These are phyloP conservation scores for Lineus longissimus DNA, from an alignment of 1,140 invertebrate genomes.

Conservation along the genomic window DNA sequence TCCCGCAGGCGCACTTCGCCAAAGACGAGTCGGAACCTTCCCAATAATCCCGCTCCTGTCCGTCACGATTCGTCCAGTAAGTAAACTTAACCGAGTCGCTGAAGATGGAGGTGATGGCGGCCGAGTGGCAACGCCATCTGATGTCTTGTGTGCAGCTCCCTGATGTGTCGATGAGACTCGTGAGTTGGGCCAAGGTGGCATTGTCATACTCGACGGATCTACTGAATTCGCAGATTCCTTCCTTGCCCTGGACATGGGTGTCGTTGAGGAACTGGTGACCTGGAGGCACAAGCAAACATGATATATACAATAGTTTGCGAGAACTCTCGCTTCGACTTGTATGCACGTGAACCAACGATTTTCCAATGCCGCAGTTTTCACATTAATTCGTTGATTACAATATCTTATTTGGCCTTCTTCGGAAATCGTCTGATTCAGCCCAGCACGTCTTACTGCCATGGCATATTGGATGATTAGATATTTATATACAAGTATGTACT, in stretches of 20 bases:
- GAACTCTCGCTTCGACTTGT: too few relatives aligned
- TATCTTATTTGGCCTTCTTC: too few relatives aligned
- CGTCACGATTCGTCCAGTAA: slow-evolving; percentile 31
- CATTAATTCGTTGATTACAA: too few relatives aligned
- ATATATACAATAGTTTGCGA: too few relatives aligned
- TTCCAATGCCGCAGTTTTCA: too few relatives aligned
- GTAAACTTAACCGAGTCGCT: slow-evolving; percentile 23
- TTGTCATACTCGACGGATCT: slow-evolving; percentile 24
- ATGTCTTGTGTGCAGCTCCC: slow-evolving; percentile 34
- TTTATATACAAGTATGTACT: too few relatives aligned
- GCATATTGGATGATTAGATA: too few relatives aligned
- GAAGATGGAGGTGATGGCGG: slow-evolving; percentile 27
- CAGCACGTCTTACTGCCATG: too few relatives aligned
- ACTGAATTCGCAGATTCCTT: slow-evolving; percentile 32
- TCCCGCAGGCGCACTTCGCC: slow-evolving; percentile 33
- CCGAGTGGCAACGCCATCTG: slow-evolving; percentile 35
- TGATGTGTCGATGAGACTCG: slow-evolving; percentile 31
- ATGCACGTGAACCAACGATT: too few relatives aligned
- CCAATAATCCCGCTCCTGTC: slow-evolving; percentile 26
- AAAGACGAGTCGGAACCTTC: slow-evolving; percentile 27
- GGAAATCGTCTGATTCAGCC: too few relatives aligned
- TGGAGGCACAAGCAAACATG: slow-evolving; percentile 13
- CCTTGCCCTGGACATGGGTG: slow-evolving; percentile 28
- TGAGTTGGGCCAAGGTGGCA: slow-evolving; percentile 23
- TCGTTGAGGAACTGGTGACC: slow-evolving; percentile 30